Conservation (phyloP, 1,140 invertebrate species). For the Rhopalosiphum padi region DNA sequence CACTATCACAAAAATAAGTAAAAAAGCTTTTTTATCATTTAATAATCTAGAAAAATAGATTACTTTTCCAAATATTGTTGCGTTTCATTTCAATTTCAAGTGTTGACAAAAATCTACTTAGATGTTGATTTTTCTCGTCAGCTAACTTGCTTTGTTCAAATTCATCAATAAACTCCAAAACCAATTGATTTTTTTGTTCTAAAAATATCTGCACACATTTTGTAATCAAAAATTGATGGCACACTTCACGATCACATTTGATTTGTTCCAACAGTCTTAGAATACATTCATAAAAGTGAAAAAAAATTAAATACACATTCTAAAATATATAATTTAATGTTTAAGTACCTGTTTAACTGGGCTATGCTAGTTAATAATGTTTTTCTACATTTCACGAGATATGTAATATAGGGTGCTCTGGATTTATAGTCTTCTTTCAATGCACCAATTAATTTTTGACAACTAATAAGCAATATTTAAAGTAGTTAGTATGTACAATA, state of each 20-base stretch:
- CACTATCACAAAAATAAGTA: neutral
- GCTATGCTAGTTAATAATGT: constrained; percentile 80
- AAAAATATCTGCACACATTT: constrained; percentile 83
- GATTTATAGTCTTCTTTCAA: constrained; percentile 82
- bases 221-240: constrained; percentile 79
- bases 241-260: constrained; percentile 75
- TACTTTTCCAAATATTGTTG: constrained; percentile 68
- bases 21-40: neutral
- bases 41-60: neutral
- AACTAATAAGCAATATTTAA: constrained; percentile 65
- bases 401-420: constrained; percentile 82
- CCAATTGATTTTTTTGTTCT: constrained; percentile 72
- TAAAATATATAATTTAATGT: neutral
- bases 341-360: constrained; percentile 74
- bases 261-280: constrained; percentile 71
- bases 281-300: constrained; percentile 58
- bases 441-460: constrained; percentile 78
- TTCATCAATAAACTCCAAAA: constrained; percentile 76
- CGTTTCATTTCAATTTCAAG: constrained; percentile 71
- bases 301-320: neutral
- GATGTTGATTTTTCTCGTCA: constrained; percentile 82
- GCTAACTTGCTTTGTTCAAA: constrained; percentile 77
- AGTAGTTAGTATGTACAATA: constrained; percentile 24
- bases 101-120: constrained; percentile 71
- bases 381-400: constrained; percentile 83